These are phyloP conservation scores for Harpegnathos saltator DNA, from an alignment of 1,140 invertebrate species.

Conservation along the genomic window DNA sequence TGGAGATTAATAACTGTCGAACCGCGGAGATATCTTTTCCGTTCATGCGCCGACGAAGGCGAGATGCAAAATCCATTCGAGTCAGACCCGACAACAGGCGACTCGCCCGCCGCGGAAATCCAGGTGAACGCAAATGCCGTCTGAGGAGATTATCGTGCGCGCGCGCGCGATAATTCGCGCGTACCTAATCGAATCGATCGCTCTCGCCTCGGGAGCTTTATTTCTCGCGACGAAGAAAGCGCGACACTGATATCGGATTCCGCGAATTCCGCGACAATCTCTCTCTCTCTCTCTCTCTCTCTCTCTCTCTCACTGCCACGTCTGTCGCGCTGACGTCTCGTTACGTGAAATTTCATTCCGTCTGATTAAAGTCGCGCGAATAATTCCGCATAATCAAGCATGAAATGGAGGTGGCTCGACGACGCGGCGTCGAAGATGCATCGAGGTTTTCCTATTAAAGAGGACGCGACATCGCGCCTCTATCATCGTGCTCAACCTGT, in stretches of 20 bases:
- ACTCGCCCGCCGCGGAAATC: too few relatives aligned
- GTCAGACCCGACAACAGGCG: too few relatives aligned
- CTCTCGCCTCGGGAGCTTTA: too few relatives aligned
- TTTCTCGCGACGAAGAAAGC: too few relatives aligned
- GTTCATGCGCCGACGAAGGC: conserved; percentile 43
- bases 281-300: too few relatives aligned
- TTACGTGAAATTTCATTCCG: background rate
- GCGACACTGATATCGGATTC: too few relatives aligned
- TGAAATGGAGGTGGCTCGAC: conserved; percentile 3
- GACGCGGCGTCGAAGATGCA: background rate
- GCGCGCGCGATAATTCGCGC: too few relatives aligned
- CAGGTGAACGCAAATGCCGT: conserved; percentile 1
- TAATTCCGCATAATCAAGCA: background rate
- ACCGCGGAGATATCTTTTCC: conserved; percentile 35
- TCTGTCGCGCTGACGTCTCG: background rate
- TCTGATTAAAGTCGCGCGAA: background rate
- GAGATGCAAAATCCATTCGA: too few relatives aligned
- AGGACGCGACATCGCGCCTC: conserved; percentile 28
- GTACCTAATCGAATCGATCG: too few relatives aligned
- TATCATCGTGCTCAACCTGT: conserved; percentile 60
- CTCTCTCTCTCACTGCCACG: too few relatives aligned
- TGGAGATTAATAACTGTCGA: conserved; percentile 64
- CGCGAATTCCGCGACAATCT: too few relatives aligned
- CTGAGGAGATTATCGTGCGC: too few relatives aligned
- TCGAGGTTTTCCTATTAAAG: conserved; percentile 56